Base-by-base conservation (phyloP, 2,888 invertebrate genomes). In the Boloria selene region DNA sequence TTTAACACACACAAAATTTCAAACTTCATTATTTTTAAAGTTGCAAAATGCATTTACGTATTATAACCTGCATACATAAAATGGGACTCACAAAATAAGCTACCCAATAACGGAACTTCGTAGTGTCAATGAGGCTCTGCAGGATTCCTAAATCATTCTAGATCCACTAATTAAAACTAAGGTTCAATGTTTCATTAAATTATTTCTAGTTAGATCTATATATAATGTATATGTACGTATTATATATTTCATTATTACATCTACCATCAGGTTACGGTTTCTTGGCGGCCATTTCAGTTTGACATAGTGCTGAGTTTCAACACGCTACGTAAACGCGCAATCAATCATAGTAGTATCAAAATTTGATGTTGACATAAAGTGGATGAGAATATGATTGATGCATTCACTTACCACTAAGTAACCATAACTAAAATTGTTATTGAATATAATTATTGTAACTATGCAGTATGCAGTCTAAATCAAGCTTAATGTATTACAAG, bases 361-460 rank as follows among this genome's bases (percentile, higher is more conserved):
- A 87, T 88, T 90, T 86, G 85, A 88, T 87, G 88, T 86, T 86
- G 90, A 90, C 89, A 86, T 79, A 85, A 86, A 90, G 87, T 90
- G 86, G 88, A 90, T 87, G 87, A 86, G 87, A 85, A 84, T 84
- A 87, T 90, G 91, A 91, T 91, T 89, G 88, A 91, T 91, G 88
- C 76, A 79, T 74, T 80, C 82, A 83, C 80, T 84, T 81, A 79
- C 74, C 79, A 77, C 80, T 75, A 73, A 74, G 75, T 74, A 72
- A 75, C 81, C 79, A 76, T 77, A 79, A 77, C 81, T 80, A 78
- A 68, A 63, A 61, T 42, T 56, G 53, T 65, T 56, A 68, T 70
- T 68, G 56, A 68, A 65, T 68, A 61, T 63, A 65, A 63, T 44
- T 60, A 49, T 6, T 49, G n/a, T 49, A 16, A 7, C 5, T 49